Conservation (phyloP, 2,888 invertebrate species). For the Physocephala rufipes region DNA sequence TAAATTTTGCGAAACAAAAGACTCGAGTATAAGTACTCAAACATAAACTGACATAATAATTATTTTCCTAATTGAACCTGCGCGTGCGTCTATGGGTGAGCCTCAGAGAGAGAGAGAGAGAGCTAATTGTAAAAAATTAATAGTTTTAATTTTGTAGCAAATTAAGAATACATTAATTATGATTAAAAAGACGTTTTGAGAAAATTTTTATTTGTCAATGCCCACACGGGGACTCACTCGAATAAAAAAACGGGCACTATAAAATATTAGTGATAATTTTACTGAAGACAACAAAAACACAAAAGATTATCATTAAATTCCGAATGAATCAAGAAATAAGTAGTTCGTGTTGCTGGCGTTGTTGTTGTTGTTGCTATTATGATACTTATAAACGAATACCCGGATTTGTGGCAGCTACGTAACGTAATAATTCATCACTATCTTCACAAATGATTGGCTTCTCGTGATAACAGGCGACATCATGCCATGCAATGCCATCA, state of each 20-base stretch:
- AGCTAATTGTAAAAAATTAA: not conserved
- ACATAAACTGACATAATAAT: conserved; percentile 19
- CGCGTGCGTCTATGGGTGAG: conserved; percentile 15
- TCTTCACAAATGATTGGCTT: conserved; percentile 93
- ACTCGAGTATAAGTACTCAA: conserved; percentile 8
- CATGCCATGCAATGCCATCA: conserved; percentile 94
- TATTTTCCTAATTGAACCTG: conserved; percentile 23
- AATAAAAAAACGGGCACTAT: conserved; percentile 14
- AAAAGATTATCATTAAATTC: not conserved
- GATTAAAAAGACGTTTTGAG: too few species aligned
- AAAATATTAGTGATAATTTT: conserved; percentile 30
- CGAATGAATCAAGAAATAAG: not conserved
- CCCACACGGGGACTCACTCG: conserved; percentile 49
- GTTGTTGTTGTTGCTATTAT: conserved; percentile 28
- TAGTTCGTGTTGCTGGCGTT: too few species aligned
- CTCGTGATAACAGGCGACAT: conserved; percentile 92
- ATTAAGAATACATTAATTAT: not conserved
- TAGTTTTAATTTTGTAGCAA: conserved; percentile 28
- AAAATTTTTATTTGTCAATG: conserved; percentile 45
- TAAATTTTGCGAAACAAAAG: conserved; percentile 40
- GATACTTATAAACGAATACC: conserved; percentile 78
- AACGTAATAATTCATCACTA: conserved; percentile 86
- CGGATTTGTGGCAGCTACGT: conserved; percentile 85
- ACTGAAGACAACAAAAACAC: conserved; percentile 27
- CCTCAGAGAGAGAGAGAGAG: not conserved